phyloP scores from a whole-genome alignment of 2,797 vertebrate genomes.

The Antrozous pallidus region DNA sequence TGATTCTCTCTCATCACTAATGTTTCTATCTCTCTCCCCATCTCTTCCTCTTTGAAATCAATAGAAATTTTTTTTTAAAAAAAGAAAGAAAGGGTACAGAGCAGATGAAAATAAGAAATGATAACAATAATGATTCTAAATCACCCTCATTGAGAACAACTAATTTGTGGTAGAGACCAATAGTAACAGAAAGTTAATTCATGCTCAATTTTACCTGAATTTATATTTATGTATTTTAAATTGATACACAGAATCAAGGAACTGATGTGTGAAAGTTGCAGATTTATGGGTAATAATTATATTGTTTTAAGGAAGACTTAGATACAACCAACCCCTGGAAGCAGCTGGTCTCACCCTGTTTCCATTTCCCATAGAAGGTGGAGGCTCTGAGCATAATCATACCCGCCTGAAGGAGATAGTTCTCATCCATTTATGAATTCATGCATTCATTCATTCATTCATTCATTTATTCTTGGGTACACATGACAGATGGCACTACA shows the following conservation, averaged over 20 bases:
- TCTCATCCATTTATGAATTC: too few species aligned
- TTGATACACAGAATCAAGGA: too few species aligned
- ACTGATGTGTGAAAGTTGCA: background rate
- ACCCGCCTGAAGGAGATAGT: fast-evolving
- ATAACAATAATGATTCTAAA: background rate
- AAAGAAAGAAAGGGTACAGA: background rate
- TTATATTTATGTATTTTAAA: background rate
- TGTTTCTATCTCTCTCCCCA: too few species aligned
- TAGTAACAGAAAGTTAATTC: background rate
- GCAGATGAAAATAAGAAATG: background rate
- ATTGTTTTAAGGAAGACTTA: background rate
- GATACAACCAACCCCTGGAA: too few species aligned
- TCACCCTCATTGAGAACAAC: background rate
- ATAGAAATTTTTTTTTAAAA: too few species aligned
- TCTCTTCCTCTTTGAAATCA: too few species aligned
- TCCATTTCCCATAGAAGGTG: background rate
- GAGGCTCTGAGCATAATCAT: background rate
- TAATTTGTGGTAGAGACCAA: background rate
- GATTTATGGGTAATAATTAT: background rate
- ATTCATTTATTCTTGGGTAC: too few species aligned
- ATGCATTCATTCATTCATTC: too few species aligned
- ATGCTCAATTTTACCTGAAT: fast-evolving
- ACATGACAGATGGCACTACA: background rate
- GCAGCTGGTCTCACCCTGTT: fast-evolving
- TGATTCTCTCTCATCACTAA: too few species aligned